Evolutionary conservation across 2,797 vertebrate genomes (phyloP), one percentile per base, ranked within the genome.

Genomic region (Smutsia temminckii): DNA sequence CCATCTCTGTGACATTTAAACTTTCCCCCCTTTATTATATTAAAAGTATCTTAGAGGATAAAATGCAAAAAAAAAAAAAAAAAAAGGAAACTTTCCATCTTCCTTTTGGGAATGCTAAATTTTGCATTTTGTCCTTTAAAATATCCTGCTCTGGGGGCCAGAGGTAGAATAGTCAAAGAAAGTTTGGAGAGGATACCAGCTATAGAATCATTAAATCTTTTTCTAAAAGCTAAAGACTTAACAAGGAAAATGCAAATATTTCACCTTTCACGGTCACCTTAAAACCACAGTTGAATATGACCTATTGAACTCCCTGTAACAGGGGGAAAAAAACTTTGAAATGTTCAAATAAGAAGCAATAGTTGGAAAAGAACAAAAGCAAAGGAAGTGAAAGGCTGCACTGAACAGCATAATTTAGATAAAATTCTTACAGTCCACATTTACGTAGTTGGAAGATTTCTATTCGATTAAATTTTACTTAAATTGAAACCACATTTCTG

Each of bases 231-330:
- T 92, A 75, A 81, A 96, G 84, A 93, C 89, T 95, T 63, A 89
- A 87, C 66, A 84, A 81, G 89, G 85, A 66, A 96, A 95, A 97
- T 93, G 97, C 93, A 95, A 96, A 97, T 91, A 69, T 92, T 40
- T 93, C 63, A 79, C 75, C 55, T 94, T 80, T 88, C 21, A 37
- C 5, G 42, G 69, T 86, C 63, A 74, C 79, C 61, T 93, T 93
- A 90, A 90, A 88, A 61, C 85, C 42, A 53, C 42, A 63, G 69
- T 79, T 59, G 72, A 94, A 84, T 84, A 51, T 68, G 29, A 37
- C 55, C 92, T 75, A 4, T n/a, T 90, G 94, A 96, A 59, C 37
- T 93, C 21, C 11, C 29, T 90, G 29, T 0, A 37, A 4, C 2
- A 74, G 84, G 49, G 6, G 27, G 21, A 5, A 5, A 0, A 5